Base-by-base conservation (phyloP, 2,797 vertebrate genomes). In the Eulemur rubriventer region DNA sequence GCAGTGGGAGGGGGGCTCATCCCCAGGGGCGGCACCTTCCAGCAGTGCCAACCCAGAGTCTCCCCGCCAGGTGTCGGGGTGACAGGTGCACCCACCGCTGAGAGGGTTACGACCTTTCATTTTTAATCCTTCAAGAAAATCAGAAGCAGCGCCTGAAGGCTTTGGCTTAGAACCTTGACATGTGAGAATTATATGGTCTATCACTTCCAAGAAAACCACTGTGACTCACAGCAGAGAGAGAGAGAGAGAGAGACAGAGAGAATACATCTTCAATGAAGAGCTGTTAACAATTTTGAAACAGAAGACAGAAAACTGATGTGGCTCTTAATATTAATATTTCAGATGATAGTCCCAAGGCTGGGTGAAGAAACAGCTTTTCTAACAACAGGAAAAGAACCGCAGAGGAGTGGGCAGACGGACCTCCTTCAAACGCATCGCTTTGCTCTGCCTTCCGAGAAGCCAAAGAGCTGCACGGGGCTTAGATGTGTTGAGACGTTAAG, bases 181-280 rank as follows among this genome's bases (percentile, higher is more conserved):
- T 76, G 95, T 94, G 97, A 97, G 96, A 97, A 95, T 96, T 93
- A 90, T 0, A 73, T 10, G 87, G 97, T 96, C 97, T 97, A 22
- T 78, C 95, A 95, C 97, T 92, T 95, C 95, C 52, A 35, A 46
- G 91, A 69, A 67, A 38, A 13, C 24, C 50, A 4, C 33, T 0
- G 43, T 6, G 0, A 86, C 52, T 63, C 69, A 1, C 26, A 9
- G 50, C 4, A 16, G 55, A 35, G 30, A 11, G 48, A 22, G 73
- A 8, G 0, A 30, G 80, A 83, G 13, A 50, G 63, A 69, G 63
- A n/a, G 0, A 43, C 33, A 20, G 46, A 30, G 86, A 59, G 35
- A n/a, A 17, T 0, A 2, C 6, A 1, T 20, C 22, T 55, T 22
- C 46, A 10, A 9, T 1, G 65, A 59, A 72, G 82, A 76, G 52